Percentiles rank a stretch among this genome's conserved stretches.
These are phyloP conservation scores for Pseudopleuronectes americanus DNA, from an alignment of 2,797 vertebrate species.

Conservation along the genomic window DNA sequence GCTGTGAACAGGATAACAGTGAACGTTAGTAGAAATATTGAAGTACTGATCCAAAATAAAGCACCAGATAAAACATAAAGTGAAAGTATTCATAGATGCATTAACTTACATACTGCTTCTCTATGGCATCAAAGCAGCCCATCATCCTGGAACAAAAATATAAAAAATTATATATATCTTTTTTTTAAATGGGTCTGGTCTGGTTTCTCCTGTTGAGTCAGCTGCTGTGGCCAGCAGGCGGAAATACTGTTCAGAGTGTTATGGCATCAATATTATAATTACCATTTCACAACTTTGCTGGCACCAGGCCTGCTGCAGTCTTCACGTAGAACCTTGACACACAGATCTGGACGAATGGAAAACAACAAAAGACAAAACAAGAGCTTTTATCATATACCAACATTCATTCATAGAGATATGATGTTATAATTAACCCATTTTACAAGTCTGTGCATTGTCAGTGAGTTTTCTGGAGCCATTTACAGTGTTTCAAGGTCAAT, in stretches of 20 bases:
- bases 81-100: background rate
- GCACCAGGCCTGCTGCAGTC: constrained; percentile 69
- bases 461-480: background rate
- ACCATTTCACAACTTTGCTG: constrained; percentile 79
- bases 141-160: constrained; percentile 86
- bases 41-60: background rate
- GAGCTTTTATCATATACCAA: background rate
- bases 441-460: too few relatives aligned
- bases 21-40: background rate
- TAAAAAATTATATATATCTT: background rate
- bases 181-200: too few relatives aligned
- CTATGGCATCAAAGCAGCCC: constrained; percentile 95
- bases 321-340: constrained; percentile 82
- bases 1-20: constrained; percentile 66
- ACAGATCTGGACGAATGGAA: constrained; percentile 65
- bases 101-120: constrained; percentile 94
- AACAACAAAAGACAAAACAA: background rate
- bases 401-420: too few relatives aligned
- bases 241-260: too few relatives aligned
- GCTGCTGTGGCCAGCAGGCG: background rate
- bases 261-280: constrained; percentile 1
- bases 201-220: too few relatives aligned
- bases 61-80: background rate
- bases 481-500: background rate
- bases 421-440: too few relatives aligned